Base-by-base conservation (phyloP, 2,888 invertebrate genomes). In the Pyralis farinalis region DNA sequence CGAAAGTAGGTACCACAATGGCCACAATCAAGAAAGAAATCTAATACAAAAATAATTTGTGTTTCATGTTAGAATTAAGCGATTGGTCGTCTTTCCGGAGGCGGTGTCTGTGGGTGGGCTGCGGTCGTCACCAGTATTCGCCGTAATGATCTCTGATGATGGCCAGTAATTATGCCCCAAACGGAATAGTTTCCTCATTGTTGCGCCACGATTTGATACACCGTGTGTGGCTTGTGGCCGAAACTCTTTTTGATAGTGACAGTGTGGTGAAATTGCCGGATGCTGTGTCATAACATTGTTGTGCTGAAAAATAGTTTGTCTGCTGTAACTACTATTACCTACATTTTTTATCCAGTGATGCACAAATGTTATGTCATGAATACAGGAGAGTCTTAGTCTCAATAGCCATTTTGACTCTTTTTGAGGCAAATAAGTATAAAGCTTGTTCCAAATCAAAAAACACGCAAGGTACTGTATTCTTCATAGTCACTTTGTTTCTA, bases 131-230 rank as follows among this genome's bases (percentile, higher is more conserved):
- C 61, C 68, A 67, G 51, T 51, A 51, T 16, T 16, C 16, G 53
- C 53, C 53, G 68, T 75, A 79, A 82, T 79, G 76, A 71, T 62
- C 62, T 53, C 68, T 73, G 80, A 73, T 81, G 82, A 73, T 73
- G 69, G 56, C 50, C 56, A 53, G 77, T 84, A 83, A 86, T 85
- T 84, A 85, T 69, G 71, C 63, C 68, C 61, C 55, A 63, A 65
- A 64, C 58, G 56, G 63, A 74, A 72, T 75, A 72, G 69, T 76
- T 73, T 64, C 67, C 60, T 73, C 70, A 73, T 72, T 73, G 74
- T 80, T 78, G 58, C 68, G 65, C 63, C 70, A 71, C 66, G 59
- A 56, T 67, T 71, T 63, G 67, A 58, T 61, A 58, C 73, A 62
- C 69, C 53, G 71, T 74, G 84, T 85, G 85, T 82, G 83, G 81